Base-by-base conservation (phyloP, 2,888 invertebrate species). In the Drosophila siamana region DNA sequence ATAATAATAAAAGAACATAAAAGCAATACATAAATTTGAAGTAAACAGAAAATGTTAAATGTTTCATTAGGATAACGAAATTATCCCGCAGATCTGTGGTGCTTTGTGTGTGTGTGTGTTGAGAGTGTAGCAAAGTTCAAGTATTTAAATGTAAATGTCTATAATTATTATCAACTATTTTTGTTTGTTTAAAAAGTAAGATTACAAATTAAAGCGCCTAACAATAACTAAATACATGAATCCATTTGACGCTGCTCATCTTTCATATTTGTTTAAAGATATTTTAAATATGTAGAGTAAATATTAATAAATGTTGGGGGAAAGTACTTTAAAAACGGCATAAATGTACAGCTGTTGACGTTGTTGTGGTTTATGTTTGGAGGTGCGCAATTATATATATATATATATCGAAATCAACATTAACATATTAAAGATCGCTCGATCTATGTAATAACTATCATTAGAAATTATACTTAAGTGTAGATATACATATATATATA, bases 181-280 rank as follows among this genome's bases (percentile, higher is more conserved):
- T 54, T 4, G 33, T 9, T 63, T 51, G 56, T 61, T 70, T 81
- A 54, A 62, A 81, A 67, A 54, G 30, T 67, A 73, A 30, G 48
- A 47, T 24, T 74, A 69, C 44, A 76, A 78, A 78, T 81, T 44
- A 78, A 73, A 84, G 75, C 78, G 73, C 73, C 84, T 73, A 68
- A 65, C 19, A 47, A 19, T 59, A 78, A 80, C 78, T 73, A 83
- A 81, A 69, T 86, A 84, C 73, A 86, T 54, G 43, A 72, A 68
- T 72, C 57, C 44, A 77, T 56, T 68, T 46, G 54, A 36, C 56
- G 61, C 70, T 63, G 61, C 64, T 43, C 36, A 38, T 70, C 22
- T 24, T 47, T 19, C 51, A 43, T 44, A 13, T 26, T 28, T 44
- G 50, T 24, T 40, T 19, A 38, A 13, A 38, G 28, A 26, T 70